Evolutionary conservation across 2,888 invertebrate species (phyloP), one percentile per base, ranked within the genome.

Genomic region (Listrodromus nycthemerus): DNA sequence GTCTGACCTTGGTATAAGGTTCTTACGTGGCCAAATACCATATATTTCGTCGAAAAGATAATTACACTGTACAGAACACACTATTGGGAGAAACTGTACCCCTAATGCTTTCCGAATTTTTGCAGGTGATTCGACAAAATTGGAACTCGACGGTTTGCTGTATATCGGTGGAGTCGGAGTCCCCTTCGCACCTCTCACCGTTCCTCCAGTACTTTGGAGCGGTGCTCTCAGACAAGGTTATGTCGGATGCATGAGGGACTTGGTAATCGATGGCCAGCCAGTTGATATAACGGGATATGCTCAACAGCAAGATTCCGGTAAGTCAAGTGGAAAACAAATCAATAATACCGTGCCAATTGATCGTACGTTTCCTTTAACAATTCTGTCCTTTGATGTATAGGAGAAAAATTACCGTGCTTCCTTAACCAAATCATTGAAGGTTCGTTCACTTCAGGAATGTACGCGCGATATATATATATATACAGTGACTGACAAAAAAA

Each of bases 231-330:
- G 97, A 80, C 97, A 97, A 90, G 99, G 99, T 27, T 99, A 97
- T 92, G 98, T 99, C 7, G 99, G 99, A 1, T 99, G 99, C 93
- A 95, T 99, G 91, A 95, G 98, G 87, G 98, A 98, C 92, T 95
- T 99, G 89, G 96, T 97, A 87, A 95, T 98, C 90, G 98, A 98
- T 92, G 97, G 97, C 67, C 96, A 97, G 89, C 96, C 97, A 0
- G 96, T 98, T 84, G 98, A 99, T 92, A 95, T 99, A 83, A 97
- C 98, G 3, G 96, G 96, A 33, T 97, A 96, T 92, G 98, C 98
- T 1, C 95, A 97, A 89, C 97, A 97, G 89, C 98, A 99, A 93
- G 98, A 98, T 94, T 97, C 97, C 52, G 97, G 97, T 96, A 94
- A 94, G 94, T 86, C 19, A 10, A 45, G 37, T 2, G 5, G 27